Evolutionary conservation across 2,888 invertebrate genomes (phyloP).

Genomic region (Smittia aterrima): DNA sequence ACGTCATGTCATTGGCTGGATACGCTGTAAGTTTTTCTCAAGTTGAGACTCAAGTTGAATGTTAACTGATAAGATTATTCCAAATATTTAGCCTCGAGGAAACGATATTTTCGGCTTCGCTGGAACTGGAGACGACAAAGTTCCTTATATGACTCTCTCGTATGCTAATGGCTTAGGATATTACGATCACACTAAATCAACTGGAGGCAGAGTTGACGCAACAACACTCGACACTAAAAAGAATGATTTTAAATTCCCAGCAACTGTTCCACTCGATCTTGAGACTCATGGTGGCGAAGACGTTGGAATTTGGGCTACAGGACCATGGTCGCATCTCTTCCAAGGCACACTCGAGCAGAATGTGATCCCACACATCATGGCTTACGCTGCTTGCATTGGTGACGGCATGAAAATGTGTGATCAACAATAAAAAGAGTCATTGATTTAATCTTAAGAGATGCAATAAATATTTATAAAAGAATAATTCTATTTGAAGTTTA

Average conservation of each 20-base stretch:
- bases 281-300: conserved; percentile 81
- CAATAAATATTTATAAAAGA: no score
- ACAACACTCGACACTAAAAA: neutral
- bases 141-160: conserved; percentile 66
- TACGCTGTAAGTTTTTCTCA: conserved; percentile 59
- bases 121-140: conserved; percentile 51
- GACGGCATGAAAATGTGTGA: no score
- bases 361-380: conserved; percentile 72
- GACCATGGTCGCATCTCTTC: conserved; percentile 78
- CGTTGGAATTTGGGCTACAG: conserved; percentile 71
- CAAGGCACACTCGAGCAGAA: conserved; percentile 76
- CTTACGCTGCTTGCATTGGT: conserved; percentile 67
- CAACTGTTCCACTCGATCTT: conserved; percentile 59
- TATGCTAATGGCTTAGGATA: conserved; percentile 75
- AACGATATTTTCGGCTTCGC: conserved; percentile 55
- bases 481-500: no score
- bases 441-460: no score
- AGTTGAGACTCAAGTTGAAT: no score
- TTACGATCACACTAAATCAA: conserved; percentile 19
- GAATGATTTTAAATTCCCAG: conserved; percentile 50
- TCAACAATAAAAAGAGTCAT: no score
- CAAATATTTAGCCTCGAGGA: conserved; percentile 48
- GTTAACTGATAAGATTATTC: neutral
- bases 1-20: conserved; percentile 73
- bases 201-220: conserved; percentile 46